Conservation (phyloP, 2,888 invertebrate species). For the Limnephilus marmoratus region DNA sequence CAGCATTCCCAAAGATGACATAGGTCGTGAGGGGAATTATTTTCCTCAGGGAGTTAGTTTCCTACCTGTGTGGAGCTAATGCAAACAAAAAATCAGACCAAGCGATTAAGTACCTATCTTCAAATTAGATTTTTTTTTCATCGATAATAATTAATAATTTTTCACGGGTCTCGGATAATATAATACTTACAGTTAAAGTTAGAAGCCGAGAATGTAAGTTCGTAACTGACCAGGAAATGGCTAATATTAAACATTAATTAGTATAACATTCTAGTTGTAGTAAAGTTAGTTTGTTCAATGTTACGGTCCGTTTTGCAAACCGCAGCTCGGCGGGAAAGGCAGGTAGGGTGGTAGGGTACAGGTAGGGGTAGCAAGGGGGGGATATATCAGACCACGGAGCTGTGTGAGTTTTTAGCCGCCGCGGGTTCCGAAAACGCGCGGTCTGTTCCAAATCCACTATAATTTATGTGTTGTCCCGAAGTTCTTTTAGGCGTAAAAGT, state of each 20-base stretch:
- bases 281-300: neutral
- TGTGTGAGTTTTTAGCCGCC: conserved; percentile 53
- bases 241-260: conserved; percentile 2
- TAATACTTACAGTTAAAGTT: neutral
- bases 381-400: conserved; percentile 54
- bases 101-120: too few species aligned
- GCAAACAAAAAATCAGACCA: too few species aligned
- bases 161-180: too few species aligned
- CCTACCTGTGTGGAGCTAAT: too few species aligned
- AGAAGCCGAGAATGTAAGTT: neutral
- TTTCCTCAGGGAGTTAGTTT: too few species aligned
- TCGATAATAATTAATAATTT: too few species aligned
- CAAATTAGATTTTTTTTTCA: too few species aligned
- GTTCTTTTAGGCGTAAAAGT: conserved; percentile 59
- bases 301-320: conserved; percentile 21
- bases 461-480: conserved; percentile 65
- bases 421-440: conserved; percentile 51
- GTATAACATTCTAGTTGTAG: neutral
- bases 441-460: conserved; percentile 61
- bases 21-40: too few species aligned
- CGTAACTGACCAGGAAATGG: neutral
- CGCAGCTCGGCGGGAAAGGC: neutral
- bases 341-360: neutral
- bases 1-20: too few species aligned
- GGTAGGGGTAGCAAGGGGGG: conserved; percentile 4